Percentiles rank a stretch among this genome's conserved stretches.
These are phyloP conservation scores for Leptodactylus fuscus DNA, from an alignment of 2,113 vertebrate genomes.

Conservation along the genomic window DNA sequence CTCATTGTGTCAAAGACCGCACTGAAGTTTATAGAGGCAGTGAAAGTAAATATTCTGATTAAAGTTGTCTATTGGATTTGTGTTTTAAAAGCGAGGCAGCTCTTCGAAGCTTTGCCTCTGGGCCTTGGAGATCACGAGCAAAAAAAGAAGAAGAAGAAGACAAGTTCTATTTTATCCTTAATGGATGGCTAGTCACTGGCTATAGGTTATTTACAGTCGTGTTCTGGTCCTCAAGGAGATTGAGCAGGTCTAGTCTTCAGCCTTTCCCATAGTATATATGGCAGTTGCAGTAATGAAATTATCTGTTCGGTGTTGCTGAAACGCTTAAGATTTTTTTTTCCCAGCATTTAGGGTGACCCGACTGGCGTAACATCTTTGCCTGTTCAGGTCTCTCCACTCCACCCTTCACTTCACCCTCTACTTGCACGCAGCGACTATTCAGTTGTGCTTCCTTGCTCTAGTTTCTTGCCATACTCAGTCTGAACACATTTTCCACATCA, in stretches of 20 bases:
- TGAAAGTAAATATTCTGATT: slow-evolving; percentile 61
- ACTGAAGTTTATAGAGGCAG: slow-evolving; percentile 59
- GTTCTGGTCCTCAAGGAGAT: not conserved
- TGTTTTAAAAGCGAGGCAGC: slow-evolving; percentile 52
- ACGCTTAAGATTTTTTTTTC: not conserved
- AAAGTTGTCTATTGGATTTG: slow-evolving; percentile 60
- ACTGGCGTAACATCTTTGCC: too few relatives aligned
- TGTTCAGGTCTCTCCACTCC: too few relatives aligned
- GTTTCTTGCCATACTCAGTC: too few relatives aligned
- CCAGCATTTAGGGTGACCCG: too few relatives aligned
- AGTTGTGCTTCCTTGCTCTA: too few relatives aligned
- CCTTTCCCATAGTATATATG: not conserved
- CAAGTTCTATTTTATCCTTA: not conserved
- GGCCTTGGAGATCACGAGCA: not conserved
- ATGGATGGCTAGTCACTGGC: slow-evolving; percentile 2
- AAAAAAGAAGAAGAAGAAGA: not conserved
- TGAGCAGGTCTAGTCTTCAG: not conserved
- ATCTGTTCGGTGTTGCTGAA: not conserved
- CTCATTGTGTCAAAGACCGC: slow-evolving; percentile 55
- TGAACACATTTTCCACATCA: too few relatives aligned
- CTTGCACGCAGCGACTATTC: too few relatives aligned
- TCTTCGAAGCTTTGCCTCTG: slow-evolving; percentile 55
- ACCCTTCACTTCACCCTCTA: too few relatives aligned
- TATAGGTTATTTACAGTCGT: not conserved
- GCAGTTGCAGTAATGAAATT: not conserved